Base-by-base conservation (phyloP, 92 coral and sea anemone species). In the Phymanthus crucifer region DNA sequence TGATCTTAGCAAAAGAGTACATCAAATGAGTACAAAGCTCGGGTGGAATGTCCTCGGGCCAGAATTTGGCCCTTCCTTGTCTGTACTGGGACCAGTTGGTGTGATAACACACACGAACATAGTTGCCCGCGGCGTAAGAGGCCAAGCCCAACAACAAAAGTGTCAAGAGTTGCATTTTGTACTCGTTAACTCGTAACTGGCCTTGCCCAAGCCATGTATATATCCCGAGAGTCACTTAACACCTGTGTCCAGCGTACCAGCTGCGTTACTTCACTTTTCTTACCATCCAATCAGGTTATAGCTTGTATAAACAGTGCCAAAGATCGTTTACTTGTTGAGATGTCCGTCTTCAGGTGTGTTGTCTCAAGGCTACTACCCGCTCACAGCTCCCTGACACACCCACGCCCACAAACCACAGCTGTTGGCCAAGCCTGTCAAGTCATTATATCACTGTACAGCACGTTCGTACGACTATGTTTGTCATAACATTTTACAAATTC, bases 21-120 rank as follows among this genome's bases (percentile, higher is more conserved):
- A 89, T 83, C 50, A 94, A 58, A 73, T 94, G 98, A 36, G 98
- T 94, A 74, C 98, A 94, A 18, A 94, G 92, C 1, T 76, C 5
- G 17, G 96, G 83, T 32, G 87, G 91, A 81, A 94, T 86, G 56
- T 89, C 33, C 50, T 91, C 98, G 2, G 98, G 98, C 88, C 89
- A 91, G 76, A 80, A 94, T 73, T 91, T 94, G 48, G 85, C 95
- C 21, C 78, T 85, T 11, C 87, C 87, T 12, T 92, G 95, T 38
- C 98, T 82, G 79, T 94, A 94, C 80, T 94, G 98, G 14, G 98
- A 87, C 98, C 98, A 94, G 89, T 94, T 94, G 32, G 98, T 94
- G 89, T 94, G 91, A 67, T 93, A 93, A 81, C 98, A 94, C 32
- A 94, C 98, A 12, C 98, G 98, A 34, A 91, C 93, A 78, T 94